A percentile compares a stretch with the other conserved stretches of the same genome.
Conservation (phyloP, 2,888 invertebrate species). For the Allolobophora icterica region DNA sequence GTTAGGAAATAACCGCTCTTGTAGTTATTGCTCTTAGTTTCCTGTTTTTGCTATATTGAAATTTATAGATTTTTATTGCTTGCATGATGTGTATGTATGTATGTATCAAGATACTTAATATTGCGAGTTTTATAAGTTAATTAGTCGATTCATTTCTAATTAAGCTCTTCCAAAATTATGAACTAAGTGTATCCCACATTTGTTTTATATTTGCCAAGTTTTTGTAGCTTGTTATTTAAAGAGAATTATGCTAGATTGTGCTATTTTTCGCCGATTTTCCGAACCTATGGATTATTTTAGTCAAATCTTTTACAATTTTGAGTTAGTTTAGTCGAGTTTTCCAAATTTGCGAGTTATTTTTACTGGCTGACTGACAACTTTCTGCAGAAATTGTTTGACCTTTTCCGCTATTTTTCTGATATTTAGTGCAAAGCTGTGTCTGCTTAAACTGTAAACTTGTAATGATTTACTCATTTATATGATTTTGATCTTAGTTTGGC, state of each 20-base stretch:
- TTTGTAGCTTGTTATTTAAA: neutral
- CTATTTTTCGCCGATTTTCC: neutral
- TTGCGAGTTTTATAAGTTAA: neutral
- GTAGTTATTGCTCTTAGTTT: neutral
- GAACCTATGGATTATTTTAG: neutral
- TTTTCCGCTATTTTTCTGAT: neutral
- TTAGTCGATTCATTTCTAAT: neutral
- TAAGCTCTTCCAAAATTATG: conserved; percentile 1
- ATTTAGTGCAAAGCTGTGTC: neutral
- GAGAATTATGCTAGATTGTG: neutral
- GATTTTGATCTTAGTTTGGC: neutral
- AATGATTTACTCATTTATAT: neutral
- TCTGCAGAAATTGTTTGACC: neutral
- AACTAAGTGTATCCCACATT: neutral
- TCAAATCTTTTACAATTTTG: neutral
- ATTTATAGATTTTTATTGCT: neutral
- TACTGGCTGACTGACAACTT: neutral
- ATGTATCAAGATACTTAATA: too few species aligned
- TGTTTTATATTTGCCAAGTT: neutral
- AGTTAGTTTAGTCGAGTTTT: neutral
- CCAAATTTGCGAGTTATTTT: neutral
- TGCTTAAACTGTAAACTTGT: neutral
- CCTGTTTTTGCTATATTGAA: neutral
- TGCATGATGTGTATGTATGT: neutral
- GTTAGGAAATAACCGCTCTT: neutral